Conservation (phyloP, 2,888 invertebrate genomes). For the Celastrina argiolus region DNA sequence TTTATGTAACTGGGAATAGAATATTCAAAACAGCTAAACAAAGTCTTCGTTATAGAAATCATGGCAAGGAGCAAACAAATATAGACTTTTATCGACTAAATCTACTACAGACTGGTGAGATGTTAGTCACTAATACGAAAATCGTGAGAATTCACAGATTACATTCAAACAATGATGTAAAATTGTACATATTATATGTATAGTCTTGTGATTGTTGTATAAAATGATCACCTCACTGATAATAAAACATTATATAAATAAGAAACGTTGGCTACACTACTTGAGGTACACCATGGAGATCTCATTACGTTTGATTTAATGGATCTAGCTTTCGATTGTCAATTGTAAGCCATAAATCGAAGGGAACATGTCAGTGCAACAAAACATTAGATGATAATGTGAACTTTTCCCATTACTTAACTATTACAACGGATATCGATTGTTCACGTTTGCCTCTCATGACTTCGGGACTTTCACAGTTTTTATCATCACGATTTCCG, state of each 20-base stretch:
- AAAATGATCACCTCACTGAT: not conserved
- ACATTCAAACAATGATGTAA: constrained; percentile 6
- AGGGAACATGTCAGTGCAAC: constrained; percentile 54
- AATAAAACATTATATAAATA: constrained; percentile 2
- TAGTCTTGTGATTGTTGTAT: not conserved
- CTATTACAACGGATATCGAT: constrained; percentile 70
- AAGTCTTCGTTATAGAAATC: not conserved
- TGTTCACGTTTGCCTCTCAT: constrained; percentile 52
- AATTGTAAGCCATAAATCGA: constrained; percentile 44
- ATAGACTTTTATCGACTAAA: not conserved
- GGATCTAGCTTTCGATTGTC: constrained; percentile 43
- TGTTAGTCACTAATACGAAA: constrained; percentile 9
- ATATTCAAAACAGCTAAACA: not conserved
- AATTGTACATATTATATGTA: not conserved
- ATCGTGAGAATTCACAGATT: constrained; percentile 5
- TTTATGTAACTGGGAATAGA: not conserved
- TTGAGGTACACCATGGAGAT: not conserved
- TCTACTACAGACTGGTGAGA: not conserved
- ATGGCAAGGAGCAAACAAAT: not conserved
- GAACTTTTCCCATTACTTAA: constrained; percentile 64
- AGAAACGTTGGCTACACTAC: not conserved
- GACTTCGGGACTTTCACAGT: constrained; percentile 50
- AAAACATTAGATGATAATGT: constrained; percentile 53
- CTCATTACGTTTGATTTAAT: constrained; percentile 5
- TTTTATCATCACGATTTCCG: constrained; percentile 45